Base-by-base conservation (phyloP, 2,113 vertebrate genomes). In the Sterrhoptilus dennistouni region DNA sequence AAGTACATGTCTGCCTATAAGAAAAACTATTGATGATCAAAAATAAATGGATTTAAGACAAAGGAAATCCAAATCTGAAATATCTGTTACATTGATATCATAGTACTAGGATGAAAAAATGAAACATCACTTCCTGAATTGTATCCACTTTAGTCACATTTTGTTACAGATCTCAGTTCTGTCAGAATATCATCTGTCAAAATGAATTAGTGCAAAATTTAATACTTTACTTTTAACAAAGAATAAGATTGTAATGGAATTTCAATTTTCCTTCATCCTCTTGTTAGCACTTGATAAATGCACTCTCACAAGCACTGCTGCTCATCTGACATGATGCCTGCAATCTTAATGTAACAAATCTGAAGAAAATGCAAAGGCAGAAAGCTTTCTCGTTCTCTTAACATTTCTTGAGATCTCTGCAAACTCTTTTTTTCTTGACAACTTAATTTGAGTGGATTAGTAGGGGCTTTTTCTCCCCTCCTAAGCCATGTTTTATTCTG, bases 261-360 rank as follows among this genome's bases (percentile, higher is more conserved):
- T 97, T 92, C 93, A 87, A 52, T 77, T 94, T 90, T 64, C 44
- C 71, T 82, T 87, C 85, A 64, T 61, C 50, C 33, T 92, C 84
- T 68, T 70, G 59, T 95, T 93, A 95, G 47, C n/a, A 44, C 44
- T 89, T 97, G 89, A 95, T 92, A 91, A 94, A 97, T 87, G 44
- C 44, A 81, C 45, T 78, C 47, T 94, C n/a, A 31, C 42, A 89
- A 71, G 66, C 42, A 57, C 40, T 84, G 38, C 59, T 93, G 63
- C 38, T 93, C 83, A 68, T 61, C 56, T 90, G 56, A 91, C 52
- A 40, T 31, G 65, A 59, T 79, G 56, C 24, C 75, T 85, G 60
- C 38, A 88, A 49, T 89, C 53, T 56, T 56, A 40, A 60, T 56
- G 49, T 44, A 71, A 75, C 60, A 88, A 91, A 90, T 36, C 28